Base-by-base conservation (phyloP, 2,797 vertebrate species). In the Hafferia zeledoni region DNA sequence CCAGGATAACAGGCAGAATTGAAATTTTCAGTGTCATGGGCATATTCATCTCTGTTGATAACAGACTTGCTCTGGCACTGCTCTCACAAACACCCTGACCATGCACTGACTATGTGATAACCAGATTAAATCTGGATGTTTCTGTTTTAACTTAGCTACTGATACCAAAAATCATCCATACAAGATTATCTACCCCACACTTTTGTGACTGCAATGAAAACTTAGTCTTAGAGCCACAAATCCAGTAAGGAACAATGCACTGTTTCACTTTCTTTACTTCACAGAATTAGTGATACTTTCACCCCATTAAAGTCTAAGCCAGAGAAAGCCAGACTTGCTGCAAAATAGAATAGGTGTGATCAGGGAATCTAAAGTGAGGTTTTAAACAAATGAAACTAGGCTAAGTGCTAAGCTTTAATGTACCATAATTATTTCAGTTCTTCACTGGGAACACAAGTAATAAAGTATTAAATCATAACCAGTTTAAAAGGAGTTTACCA, bases 1-100 rank as follows among this genome's bases (percentile, higher is more conserved):
- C 1, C 4, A 6, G 31, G 33, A 3, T 4, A 35, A 44, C 6
- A 59, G n/a, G 47, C 7, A 83, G 7, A 64, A 49, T 0, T 28
- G 23, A 7, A 22, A 37, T 68, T 43, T 83, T 28, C 72, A 67
- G 30, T 10, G 25, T 25, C 39, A 13, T 2, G 12, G 43, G 9
- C 28, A 56, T 14, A 28, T 67, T 69, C 18, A 28, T 6, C 52
- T 30, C 27, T 4, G 1, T 6, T 11, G 12, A 27, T 24, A 35
- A 61, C 3, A 17, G 8, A 31, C 12, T 25, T 49, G 22, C 37
- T 37, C 16, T 16, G 1, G 14, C 30, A 23, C 27, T 50, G 11
- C 24, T 63, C 25, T 59, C 72, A 61, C 24, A 79, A 53, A 65
- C 30, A 20, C 12, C 31, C 55, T 50, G 22, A 37, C n/a, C 16